Evolutionary conservation across 2,113 vertebrate species (phyloP), one percentile per base, ranked within the genome.

Genomic region (Enhydra lutris): DNA sequence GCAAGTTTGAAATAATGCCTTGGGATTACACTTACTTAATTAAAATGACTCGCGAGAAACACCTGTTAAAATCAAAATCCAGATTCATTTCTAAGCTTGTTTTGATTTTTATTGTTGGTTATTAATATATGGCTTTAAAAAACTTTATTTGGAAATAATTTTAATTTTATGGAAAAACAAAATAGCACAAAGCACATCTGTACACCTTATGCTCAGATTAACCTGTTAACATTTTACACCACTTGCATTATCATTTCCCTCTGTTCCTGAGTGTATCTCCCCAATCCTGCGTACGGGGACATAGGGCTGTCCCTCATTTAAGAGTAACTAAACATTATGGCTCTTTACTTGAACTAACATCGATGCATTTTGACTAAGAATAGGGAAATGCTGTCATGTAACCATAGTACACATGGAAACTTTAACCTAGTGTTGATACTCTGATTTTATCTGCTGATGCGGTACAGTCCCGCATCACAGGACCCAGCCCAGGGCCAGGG

Each of bases 1-100:
- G 21, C 39, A 86, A 89, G 50, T 89, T 92, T 90, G 61, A 97
- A 94, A 61, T 89, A 85, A 83, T 92, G 57, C 47, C 31, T 97
- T 78, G n/a, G 45, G 63, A 83, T 96, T 81, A 63, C 69, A 74
- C 29, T 94, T 79, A 91, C 29, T 94, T 79, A 91, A 93, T 95
- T 94, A 97, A 88, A 88, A 81, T 89, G 80, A 67, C 61, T 97
- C 15, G 1, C 42, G 13, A 78, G 36, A 29, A 69, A 59, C 34
- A 88, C 12, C 85, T 63, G 23, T 93, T 45, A 88, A 63, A 94
- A 42, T 86, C 31, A 95, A 94, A 92, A 50, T 67, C 82, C 18
- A 78, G 34, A 57, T 90, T 95, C 45, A 69, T 87, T 97, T 87
- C 47, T 92, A 36, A 76, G 36, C 57, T 76, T 83, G 69, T 78